Conservation (phyloP, 2,113 vertebrate genomes). For the Rousettus leschenaultii region DNA sequence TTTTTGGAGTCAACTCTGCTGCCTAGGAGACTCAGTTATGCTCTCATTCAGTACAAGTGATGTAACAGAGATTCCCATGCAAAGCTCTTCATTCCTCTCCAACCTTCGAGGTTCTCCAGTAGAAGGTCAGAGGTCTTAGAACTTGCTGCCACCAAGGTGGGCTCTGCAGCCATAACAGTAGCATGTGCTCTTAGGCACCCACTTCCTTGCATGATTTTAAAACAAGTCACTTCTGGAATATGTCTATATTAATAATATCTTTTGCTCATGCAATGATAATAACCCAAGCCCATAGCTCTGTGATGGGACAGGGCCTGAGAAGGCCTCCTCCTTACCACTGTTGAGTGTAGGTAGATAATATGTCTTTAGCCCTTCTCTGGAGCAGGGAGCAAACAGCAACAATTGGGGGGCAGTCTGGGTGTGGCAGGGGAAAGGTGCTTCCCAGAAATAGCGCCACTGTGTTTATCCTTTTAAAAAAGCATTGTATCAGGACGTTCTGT, state of each 20-base stretch:
- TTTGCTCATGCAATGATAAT: constrained; percentile 51
- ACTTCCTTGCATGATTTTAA: not conserved
- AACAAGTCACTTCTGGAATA: not conserved
- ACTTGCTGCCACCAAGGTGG: not conserved
- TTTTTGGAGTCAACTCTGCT: not conserved
- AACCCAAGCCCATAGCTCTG: not conserved
- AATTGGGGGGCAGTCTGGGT: not conserved
- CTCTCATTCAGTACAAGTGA: not conserved
- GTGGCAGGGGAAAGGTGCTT: constrained; percentile 28
- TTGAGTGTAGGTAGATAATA: constrained; percentile 43
- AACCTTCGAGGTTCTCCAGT: not conserved
- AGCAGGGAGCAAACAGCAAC: constrained; percentile 61
- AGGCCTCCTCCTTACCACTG: constrained; percentile 33
- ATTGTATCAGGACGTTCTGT: not conserved
- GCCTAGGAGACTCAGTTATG: not conserved
- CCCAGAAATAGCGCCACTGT: constrained; percentile 65
- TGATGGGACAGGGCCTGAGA: constrained; percentile 36
- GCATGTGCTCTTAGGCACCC: not conserved
- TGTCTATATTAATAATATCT: not conserved
- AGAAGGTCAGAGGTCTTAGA: not conserved
- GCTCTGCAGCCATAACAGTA: not conserved
- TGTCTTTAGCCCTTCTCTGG: constrained; percentile 55
- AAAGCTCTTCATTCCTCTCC: not conserved
- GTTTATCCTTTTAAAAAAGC: constrained; percentile 18
- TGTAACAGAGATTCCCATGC: not conserved